These are phyloP conservation scores for Tineola bisselliella DNA, from an alignment of 2,888 invertebrate genomes.

Conservation along the genomic window DNA sequence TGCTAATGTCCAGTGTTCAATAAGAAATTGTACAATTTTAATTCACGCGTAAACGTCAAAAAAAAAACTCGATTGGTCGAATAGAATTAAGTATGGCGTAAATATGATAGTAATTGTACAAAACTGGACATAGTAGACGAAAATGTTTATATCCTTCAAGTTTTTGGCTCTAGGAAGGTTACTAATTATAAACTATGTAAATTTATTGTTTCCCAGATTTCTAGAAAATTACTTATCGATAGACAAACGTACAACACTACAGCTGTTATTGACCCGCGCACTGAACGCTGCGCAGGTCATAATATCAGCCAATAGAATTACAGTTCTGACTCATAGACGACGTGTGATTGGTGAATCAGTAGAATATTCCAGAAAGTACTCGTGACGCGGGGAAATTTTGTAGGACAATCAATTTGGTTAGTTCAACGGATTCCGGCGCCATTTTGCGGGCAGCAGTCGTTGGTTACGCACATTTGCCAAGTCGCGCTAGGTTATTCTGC, in stretches of 20 bases:
- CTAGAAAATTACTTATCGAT: no score
- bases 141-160: no score
- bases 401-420: conserved; percentile 33
- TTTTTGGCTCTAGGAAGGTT: no score
- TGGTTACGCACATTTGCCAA: conserved; percentile 61
- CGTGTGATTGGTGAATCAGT: conserved; percentile 34
- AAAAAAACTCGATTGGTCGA: no score
- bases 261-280: neutral
- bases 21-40: no score
- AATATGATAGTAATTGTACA: no score
- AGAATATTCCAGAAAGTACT: conserved; percentile 58
- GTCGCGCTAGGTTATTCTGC: conserved; percentile 43
- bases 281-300: neutral
- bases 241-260: neutral
- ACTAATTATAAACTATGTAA: no score
- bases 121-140: no score
- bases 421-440: conserved; percentile 27
- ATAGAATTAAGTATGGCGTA: no score
- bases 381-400: conserved; percentile 44
- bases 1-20: no score
- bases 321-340: neutral
- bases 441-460: conserved; percentile 53
- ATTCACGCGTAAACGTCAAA: no score
- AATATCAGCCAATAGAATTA: neutral
- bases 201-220: no score